These are phyloP conservation scores for Lycaena phlaeas DNA, from an alignment of 2,888 invertebrate genomes.

Conservation along the genomic window DNA sequence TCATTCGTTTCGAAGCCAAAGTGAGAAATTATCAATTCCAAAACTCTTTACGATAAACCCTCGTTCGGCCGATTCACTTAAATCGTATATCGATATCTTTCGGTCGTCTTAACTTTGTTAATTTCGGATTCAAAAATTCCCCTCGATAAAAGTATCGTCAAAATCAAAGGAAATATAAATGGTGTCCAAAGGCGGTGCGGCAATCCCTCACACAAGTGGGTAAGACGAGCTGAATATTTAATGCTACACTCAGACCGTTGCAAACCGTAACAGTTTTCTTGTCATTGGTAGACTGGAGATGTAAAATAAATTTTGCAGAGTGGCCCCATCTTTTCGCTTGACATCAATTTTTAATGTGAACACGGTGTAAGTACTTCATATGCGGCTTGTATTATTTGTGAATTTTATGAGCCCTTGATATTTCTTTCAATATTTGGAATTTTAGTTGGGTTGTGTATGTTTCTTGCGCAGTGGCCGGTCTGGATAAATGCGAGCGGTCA, in stretches of 20 bases:
- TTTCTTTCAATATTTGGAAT: too few relatives aligned
- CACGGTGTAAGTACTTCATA: constrained; percentile 60
- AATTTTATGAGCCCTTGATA: constrained; percentile 41
- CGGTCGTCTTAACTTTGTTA: constrained; percentile 11
- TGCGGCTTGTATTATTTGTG: constrained; percentile 54
- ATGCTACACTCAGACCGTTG: constrained; percentile 73
- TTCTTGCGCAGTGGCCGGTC: too few relatives aligned
- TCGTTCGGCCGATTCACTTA: neutral
- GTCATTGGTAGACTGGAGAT: constrained; percentile 71
- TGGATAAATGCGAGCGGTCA: too few relatives aligned
- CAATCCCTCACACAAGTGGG: constrained; percentile 74
- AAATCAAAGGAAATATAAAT: constrained; percentile 69
- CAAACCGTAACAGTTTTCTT: constrained; percentile 74
- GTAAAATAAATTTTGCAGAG: constrained; percentile 73
- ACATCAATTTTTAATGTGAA: constrained; percentile 68
- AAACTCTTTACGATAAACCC: neutral
- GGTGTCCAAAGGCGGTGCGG: constrained; percentile 69
- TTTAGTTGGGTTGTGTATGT: too few relatives aligned
- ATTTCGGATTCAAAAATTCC: constrained; percentile 15
- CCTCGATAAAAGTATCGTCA: constrained; percentile 29
- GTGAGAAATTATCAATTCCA: constrained; percentile 9
- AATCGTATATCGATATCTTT: neutral
- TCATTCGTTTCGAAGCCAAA: constrained; percentile 23
- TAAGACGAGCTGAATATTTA: constrained; percentile 70
- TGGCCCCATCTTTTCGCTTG: constrained; percentile 72